A percentile compares a stretch with the other conserved stretches of the same genome.
Conservation (phyloP, 2,113 vertebrate genomes). For the Anthoscopus minutus region DNA sequence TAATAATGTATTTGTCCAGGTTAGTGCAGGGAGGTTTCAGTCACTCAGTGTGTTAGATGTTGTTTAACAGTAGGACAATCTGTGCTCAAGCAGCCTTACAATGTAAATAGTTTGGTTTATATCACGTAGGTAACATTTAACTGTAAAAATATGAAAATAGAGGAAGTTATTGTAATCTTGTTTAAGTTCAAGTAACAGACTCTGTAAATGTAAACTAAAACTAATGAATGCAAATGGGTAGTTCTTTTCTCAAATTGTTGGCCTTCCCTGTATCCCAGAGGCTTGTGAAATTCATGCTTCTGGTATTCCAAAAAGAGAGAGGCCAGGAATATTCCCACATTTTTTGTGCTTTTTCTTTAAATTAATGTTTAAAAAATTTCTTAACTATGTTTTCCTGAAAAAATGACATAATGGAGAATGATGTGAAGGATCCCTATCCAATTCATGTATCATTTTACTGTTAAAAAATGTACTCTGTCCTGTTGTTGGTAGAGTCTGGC, state of each 20-base stretch:
- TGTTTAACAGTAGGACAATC: not conserved
- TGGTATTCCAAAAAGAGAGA: not conserved
- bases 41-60: not conserved
- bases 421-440: not conserved
- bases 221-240: not conserved
- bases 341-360: not conserved
- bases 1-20: not conserved
- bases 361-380: not conserved
- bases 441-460: not conserved
- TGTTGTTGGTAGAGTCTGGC: not conserved
- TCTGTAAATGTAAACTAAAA: not conserved
- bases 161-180: not conserved
- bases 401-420: not conserved
- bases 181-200: not conserved
- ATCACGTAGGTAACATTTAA: not conserved
- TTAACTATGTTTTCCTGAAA: not conserved
- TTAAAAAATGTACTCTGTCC: not conserved
- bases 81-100: not conserved
- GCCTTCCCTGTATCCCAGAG: not conserved
- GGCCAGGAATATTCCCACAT: fast-evolving
- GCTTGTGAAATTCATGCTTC: not conserved
- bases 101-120: not conserved
- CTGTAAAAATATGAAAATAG: not conserved
- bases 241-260: not conserved
- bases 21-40: not conserved